Base-by-base conservation (phyloP, 2,888 invertebrate genomes). In the Anorthoa munda region DNA sequence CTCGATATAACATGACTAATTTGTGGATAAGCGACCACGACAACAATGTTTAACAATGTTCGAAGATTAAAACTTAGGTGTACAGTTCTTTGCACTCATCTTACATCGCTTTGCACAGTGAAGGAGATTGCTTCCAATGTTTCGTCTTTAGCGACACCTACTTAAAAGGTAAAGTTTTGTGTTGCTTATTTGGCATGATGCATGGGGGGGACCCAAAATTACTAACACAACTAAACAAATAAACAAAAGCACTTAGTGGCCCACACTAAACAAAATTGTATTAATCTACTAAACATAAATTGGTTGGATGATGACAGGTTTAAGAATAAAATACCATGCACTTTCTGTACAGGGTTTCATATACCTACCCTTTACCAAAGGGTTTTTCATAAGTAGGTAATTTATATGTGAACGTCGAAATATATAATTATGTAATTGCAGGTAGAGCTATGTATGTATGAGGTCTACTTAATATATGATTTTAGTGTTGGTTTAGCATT, bases 171-270 rank as follows among this genome's bases (percentile, higher is more conserved):
- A 96, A 95, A 92, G 92, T 95, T 94, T 93, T 93, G 90, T 94
- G 92, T 95, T 95, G 95, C 95, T 95, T 95, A 91, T 91, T 95
- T 93, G 89, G 96, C 96, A 96, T 96, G 96, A 82, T 87, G 91
- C 90, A 90, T 90, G 90, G 86, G 83, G 90, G 86, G 83, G 84
- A 84, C 76, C 75, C 83, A 46, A 72, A 88, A 86, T 72, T 72
- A 89, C 88, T 87, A 90, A 87, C 85, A 77, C 61, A 73, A 83
- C 89, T 89, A 89, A 90, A 83, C 81, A 72, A 76, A 70, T 80
- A 69, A 83, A 82, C 74, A 76, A 79, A 72, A 76, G 72, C 83
- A 87, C 86, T 84, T 85, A 83, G 81, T 75, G 21, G 81, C 82
- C 81, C 81, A 82, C 79, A 86, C 85, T 83, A 79, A 86, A 81